Evolutionary conservation across 2,113 vertebrate genomes (phyloP), one percentile per base, ranked within the genome.

Genomic region (Castor canadensis): DNA sequence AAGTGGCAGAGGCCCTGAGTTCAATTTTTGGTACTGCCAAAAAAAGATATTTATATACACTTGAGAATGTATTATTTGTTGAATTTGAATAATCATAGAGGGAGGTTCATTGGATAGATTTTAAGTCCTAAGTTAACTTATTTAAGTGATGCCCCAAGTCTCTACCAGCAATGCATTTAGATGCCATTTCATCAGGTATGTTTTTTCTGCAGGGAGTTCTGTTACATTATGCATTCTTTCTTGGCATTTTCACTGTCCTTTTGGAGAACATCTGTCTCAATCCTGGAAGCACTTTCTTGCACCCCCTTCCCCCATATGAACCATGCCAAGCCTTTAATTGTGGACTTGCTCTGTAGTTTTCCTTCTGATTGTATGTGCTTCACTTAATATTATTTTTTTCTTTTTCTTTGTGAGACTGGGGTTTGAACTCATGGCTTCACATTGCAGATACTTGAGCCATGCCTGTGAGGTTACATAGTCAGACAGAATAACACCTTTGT

Each of bases 31-130:
- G n/a, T n/a, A n/a, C n/a, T n/a, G n/a, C n/a, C n/a, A n/a, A 35
- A 47, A 88, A 76, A 82, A 10, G 43, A 72, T 83, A 77, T 91
- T 66, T 87, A 72, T 9, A 47, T 73, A 30, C 12, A 73, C 11
- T 40, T 92, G n/a, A 91, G 40, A 93, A 38, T 92, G 72, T 73
- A 49, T 76, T 95, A 67, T 87, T 86, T 90, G 35, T 93, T 88
- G 71, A 86, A n/a, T n/a, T 93, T 88, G 71, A 81, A 67, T 80
- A 69, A 40, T 76, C 47, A 58, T 58, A 72, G 56, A 87, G 11
- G 26, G 26, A 60, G 64, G 15, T 60, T 89, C 12, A 26, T 58
- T 72, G n/a, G 43, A 83, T 73, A 60, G 58, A 60, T 58, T n/a
- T 85, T 67, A 77, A 88, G 49, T 60, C 38, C 58, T 60, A 11